Conservation (phyloP, 2,797 vertebrate species). For the Columba guinea region DNA sequence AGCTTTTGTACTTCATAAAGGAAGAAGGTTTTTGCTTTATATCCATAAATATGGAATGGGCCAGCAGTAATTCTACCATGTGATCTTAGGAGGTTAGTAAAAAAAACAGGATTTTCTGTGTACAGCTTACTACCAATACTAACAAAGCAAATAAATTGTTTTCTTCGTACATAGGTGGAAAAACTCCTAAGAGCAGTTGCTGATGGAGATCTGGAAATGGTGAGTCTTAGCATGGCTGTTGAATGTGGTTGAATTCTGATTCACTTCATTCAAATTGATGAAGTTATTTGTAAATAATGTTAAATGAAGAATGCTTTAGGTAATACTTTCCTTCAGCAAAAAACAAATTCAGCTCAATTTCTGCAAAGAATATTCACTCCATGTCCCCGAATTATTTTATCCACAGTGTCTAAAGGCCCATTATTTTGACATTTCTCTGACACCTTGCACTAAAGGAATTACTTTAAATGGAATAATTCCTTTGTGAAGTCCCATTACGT, state of each 20-base stretch:
- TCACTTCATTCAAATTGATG: neutral
- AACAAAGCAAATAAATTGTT: slow-evolving; percentile 19
- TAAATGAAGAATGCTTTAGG: neutral
- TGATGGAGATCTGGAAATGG: slow-evolving; percentile 97
- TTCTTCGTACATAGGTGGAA: slow-evolving; percentile 85
- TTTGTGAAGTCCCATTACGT: neutral
- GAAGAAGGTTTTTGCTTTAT: neutral
- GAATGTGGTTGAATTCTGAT: neutral
- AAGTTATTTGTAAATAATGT: neutral
- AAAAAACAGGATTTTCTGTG: slow-evolving; percentile 28
- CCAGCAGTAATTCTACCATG: neutral
- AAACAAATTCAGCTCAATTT: neutral
- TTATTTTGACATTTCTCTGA: neutral
- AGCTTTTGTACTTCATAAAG: neutral
- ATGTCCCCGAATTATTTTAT: neutral
- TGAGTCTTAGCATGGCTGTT: slow-evolving; percentile 72
- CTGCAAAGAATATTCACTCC: neutral
- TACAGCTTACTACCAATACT: neutral
- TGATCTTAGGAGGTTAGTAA: slow-evolving; percentile 4
- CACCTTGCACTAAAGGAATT: neutral
- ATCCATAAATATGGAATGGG: neutral
- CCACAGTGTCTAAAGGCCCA: neutral
- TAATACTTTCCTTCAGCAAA: neutral
- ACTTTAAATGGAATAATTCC: neutral
- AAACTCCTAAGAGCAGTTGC: slow-evolving; percentile 93